These are phyloP conservation scores for Halocynthia roretzi DNA, from an alignment of 23 tunicate species.

Conservation along the genomic window DNA sequence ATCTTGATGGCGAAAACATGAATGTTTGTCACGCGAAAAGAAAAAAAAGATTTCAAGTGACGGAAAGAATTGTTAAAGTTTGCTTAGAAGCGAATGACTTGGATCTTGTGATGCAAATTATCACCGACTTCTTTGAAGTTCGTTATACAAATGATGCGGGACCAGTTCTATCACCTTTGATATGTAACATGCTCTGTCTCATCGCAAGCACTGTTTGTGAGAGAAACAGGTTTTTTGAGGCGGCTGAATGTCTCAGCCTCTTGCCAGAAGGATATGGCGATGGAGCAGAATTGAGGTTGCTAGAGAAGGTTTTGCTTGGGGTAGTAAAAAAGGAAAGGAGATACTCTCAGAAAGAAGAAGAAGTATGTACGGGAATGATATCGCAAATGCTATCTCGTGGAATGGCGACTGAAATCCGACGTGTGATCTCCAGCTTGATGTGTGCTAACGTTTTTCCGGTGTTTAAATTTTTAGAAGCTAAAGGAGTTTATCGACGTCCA, in stretches of 20 bases:
- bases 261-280: slow-evolving; percentile 26
- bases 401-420: slow-evolving; percentile 11
- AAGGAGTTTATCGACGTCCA: slow-evolving; percentile 24
- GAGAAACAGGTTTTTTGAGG: not conserved
- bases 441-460: slow-evolving; percentile 21
- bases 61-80: not conserved
- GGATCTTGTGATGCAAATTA: not conserved
- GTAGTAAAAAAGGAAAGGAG: not conserved
- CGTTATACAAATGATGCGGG: not conserved
- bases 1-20: not conserved
- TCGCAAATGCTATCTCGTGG: slow-evolving; percentile 21
- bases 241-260: slow-evolving; percentile 17
- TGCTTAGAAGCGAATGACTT: slow-evolving; percentile 4
- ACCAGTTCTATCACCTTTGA: slow-evolving; percentile 15
- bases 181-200: slow-evolving; percentile 16
- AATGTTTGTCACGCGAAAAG: not conserved
- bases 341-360: not conserved
- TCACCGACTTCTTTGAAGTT: slow-evolving; percentile 6
- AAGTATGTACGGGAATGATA: slow-evolving; percentile 17
- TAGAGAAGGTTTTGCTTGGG: slow-evolving; percentile 15
- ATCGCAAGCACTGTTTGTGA: slow-evolving; percentile 6
- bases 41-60: slow-evolving; percentile 5
- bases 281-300: slow-evolving; percentile 1
- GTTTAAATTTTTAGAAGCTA: slow-evolving; percentile 22
- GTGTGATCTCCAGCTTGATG: not conserved